These are phyloP conservation scores for Ostrea edulis DNA, from an alignment of 1,140 invertebrate genomes.

Conservation along the genomic window DNA sequence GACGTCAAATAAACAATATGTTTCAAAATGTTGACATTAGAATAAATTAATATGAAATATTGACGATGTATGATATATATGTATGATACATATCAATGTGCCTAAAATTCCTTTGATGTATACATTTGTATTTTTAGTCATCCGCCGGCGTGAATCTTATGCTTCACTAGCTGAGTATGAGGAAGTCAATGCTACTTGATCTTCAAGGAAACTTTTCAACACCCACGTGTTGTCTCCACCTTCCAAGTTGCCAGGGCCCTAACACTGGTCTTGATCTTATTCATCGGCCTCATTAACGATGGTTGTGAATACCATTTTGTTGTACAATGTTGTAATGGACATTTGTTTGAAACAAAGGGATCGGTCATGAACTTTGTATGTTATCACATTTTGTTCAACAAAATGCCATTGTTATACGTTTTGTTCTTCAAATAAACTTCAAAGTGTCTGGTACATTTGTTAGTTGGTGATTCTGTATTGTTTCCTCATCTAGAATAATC, in stretches of 20 bases:
- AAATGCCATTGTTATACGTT: too few relatives aligned
- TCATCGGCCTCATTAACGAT: neutral
- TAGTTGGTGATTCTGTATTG: too few relatives aligned
- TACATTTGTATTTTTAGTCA: neutral
- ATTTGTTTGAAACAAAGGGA: too few relatives aligned
- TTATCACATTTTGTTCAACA: too few relatives aligned
- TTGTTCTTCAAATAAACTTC: too few relatives aligned
- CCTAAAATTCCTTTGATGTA: neutral
- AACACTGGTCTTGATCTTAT: neutral
- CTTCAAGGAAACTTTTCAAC: neutral
- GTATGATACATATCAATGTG: neutral
- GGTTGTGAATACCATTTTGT: neutral
- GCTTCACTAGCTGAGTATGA: neutral
- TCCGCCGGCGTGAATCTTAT: neutral
- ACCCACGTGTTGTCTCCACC: neutral
- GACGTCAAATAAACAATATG: too few relatives aligned
- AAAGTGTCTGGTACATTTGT: too few relatives aligned
- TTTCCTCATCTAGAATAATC: too few relatives aligned
- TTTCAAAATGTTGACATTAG: too few relatives aligned
- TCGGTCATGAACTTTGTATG: too few relatives aligned
- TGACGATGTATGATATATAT: too few relatives aligned
- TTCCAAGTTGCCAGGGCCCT: neutral
- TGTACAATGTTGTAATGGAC: neutral
- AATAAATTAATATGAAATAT: too few relatives aligned
- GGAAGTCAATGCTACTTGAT: neutral